Percentiles rank a stretch among this genome's conserved stretches.
Evolutionary conservation across 1,140 invertebrate species (phyloP).

Genomic region (Thereuonema tuberculata): DNA sequence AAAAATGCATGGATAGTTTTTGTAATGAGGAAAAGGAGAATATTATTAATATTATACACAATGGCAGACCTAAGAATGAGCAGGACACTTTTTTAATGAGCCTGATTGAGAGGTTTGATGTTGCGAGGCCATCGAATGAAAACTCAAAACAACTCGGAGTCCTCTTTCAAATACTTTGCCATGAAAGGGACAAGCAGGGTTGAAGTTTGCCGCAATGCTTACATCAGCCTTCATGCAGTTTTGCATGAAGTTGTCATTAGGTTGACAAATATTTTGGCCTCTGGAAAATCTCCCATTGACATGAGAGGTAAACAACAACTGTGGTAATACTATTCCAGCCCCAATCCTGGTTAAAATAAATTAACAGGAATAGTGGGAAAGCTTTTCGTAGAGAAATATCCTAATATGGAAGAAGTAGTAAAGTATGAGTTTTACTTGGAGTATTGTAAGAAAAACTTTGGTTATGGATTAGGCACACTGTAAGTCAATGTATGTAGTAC

Average conservation of each 20-base stretch:
- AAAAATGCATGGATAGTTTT: not conserved
- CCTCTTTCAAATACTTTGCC: not conserved
- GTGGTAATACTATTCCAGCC: no score
- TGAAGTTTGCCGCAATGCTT: not conserved
- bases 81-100: not conserved
- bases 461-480: not conserved
- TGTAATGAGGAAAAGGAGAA: not conserved
- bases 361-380: not conserved
- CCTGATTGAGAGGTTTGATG: not conserved
- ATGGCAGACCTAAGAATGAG: not conserved
- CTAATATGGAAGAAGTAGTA: not conserved
- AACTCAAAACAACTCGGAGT: not conserved
- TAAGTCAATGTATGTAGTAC: not conserved
- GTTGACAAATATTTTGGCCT: no score
- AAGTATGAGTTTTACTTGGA: not conserved
- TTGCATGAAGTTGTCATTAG: not conserved
- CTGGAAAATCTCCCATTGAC: no score
- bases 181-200: not conserved
- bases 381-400: not conserved
- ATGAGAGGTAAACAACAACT: no score
- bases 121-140: not conserved
- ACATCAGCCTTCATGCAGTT: not conserved
- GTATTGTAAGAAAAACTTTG: not conserved
- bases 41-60: not conserved
- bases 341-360: no score